These are phyloP conservation scores for Acleris literana DNA, from an alignment of 2,888 invertebrate species.

Conservation along the genomic window DNA sequence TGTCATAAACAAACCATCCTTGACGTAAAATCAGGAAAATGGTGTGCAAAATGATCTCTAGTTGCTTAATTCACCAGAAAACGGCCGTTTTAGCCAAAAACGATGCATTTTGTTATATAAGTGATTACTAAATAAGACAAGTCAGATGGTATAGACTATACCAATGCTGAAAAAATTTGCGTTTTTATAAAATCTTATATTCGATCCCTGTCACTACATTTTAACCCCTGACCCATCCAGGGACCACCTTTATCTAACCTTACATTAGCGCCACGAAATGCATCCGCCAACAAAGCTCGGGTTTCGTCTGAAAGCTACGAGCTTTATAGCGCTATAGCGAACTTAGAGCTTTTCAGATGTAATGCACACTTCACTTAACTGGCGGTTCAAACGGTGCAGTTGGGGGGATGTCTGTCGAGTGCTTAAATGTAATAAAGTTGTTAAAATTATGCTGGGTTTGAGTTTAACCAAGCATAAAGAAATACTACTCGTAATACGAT, in stretches of 20 bases:
- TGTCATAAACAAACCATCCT: too few species aligned
- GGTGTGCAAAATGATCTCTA: too few species aligned
- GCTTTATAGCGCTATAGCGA: neutral
- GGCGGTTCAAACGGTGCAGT: conserved; percentile 6
- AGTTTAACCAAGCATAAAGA: neutral
- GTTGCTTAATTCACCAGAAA: too few species aligned
- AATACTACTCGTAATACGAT: too few species aligned
- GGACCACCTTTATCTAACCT: conserved; percentile 4
- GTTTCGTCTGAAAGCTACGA: conserved; percentile 21
- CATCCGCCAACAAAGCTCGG: conserved; percentile 18
- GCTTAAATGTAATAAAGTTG: conserved; percentile 4
- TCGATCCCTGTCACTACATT: too few species aligned
- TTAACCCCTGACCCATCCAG: neutral
- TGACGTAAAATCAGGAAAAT: too few species aligned
- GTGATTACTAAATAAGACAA: too few species aligned
- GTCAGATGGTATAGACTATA: too few species aligned
- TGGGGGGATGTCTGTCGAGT: neutral
- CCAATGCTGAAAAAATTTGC: too few species aligned
- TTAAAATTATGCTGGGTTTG: neutral
- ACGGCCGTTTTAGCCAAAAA: too few species aligned
- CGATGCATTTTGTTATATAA: too few species aligned
- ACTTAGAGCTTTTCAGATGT: conserved; percentile 11
- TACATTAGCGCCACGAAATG: conserved; percentile 13
- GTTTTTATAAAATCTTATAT: too few species aligned
- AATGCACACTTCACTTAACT: conserved; percentile 13